Evolutionary conservation across 2,113 vertebrate species (phyloP).

Genomic region (Notiomystis cincta): DNA sequence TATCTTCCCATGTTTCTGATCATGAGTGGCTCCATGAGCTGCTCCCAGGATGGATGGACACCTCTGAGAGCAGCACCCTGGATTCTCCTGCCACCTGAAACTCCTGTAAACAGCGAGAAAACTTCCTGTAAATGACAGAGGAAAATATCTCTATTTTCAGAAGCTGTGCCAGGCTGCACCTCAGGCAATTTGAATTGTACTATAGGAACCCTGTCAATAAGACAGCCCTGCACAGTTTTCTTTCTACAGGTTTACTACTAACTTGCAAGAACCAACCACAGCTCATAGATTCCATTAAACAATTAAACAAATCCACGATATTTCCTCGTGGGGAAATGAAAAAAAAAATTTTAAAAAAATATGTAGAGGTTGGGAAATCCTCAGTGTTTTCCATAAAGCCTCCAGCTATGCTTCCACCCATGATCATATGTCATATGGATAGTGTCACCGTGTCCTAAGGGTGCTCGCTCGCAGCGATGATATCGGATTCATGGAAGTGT

Average conservation of each 20-base stretch:
- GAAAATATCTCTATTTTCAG: background rate
- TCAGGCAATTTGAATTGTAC: background rate
- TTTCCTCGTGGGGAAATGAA: background rate
- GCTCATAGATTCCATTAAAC: background rate
- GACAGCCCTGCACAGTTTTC: background rate
- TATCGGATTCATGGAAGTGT: slow-evolving; percentile 50
- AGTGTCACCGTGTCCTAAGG: slow-evolving; percentile 59
- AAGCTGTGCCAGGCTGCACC: background rate
- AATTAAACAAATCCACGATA: background rate
- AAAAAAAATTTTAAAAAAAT: background rate
- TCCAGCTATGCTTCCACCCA: slow-evolving; percentile 40
- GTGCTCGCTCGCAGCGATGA: slow-evolving; percentile 50
- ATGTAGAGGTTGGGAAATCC: slow-evolving; percentile 16
- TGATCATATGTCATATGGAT: slow-evolving; percentile 61
- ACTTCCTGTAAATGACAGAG: background rate
- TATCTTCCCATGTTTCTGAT: background rate
- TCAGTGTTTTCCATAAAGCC: slow-evolving; percentile 49
- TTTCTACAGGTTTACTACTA: background rate
- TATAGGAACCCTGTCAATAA: background rate
- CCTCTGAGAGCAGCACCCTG: background rate
- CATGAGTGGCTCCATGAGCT: background rate
- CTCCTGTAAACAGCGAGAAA: background rate
- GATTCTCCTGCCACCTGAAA: background rate
- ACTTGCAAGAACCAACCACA: background rate
- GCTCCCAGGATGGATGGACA: background rate